A percentile compares a stretch with the other conserved stretches of the same genome.
Evolutionary conservation across 2,888 invertebrate genomes (phyloP).

Genomic region (Phyllotreta cruciferae): DNA sequence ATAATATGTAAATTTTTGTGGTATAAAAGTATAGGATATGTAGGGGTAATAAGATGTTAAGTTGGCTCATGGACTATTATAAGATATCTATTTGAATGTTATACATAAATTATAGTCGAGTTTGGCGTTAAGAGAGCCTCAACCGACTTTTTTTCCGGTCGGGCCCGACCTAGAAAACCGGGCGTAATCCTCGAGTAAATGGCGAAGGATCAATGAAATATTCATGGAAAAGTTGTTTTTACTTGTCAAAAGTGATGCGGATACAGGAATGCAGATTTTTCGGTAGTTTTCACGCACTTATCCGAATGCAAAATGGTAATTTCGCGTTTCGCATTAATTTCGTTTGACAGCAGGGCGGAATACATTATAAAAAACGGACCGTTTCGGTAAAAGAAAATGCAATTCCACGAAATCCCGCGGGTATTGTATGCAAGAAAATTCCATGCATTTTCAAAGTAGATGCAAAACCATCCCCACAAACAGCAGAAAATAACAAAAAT

Average conservation of each 20-base stretch:
- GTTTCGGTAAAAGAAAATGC: background rate
- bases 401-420: background rate
- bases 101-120: slow-evolving; percentile 25
- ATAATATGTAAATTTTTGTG: too few relatives aligned
- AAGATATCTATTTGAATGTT: slow-evolving; percentile 15
- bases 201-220: slow-evolving; percentile 21
- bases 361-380: too few relatives aligned
- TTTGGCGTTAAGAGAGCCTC: slow-evolving; percentile 17
- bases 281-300: background rate
- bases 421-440: slow-evolving; percentile 1
- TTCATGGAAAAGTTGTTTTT: slow-evolving; percentile 22
- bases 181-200: slow-evolving; percentile 21
- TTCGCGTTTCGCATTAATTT: too few relatives aligned
- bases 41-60: too few relatives aligned
- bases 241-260: slow-evolving; percentile 14
- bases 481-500: too few relatives aligned
- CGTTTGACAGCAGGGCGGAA: too few relatives aligned
- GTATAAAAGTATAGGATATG: too few relatives aligned
- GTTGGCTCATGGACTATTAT: background rate
- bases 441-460: slow-evolving; percentile 12
- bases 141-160: slow-evolving; percentile 3
- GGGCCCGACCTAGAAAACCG: slow-evolving; percentile 4
- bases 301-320: background rate
- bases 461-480: background rate
- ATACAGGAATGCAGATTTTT: slow-evolving; percentile 12